phyloP scores from a whole-genome alignment of 2,797 vertebrate species.

The Amniataba percoides region DNA sequence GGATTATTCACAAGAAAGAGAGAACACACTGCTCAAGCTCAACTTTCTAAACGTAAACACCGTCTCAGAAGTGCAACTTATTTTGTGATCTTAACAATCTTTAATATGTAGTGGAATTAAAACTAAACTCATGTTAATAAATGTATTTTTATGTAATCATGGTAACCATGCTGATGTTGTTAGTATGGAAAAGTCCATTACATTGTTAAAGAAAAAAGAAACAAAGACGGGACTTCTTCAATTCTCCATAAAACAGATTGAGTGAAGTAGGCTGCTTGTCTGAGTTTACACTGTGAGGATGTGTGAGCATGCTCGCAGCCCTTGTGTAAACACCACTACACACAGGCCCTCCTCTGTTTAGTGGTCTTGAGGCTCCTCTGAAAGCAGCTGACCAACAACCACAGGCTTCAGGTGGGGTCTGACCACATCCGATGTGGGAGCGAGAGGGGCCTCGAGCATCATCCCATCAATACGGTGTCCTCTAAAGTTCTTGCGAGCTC shows the following conservation, averaged over 20 bases:
- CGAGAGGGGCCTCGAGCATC: slow-evolving; percentile 44
- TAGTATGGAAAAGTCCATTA: slow-evolving; percentile 3
- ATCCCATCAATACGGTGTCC: slow-evolving; percentile 72
- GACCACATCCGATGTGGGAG: slow-evolving; percentile 59
- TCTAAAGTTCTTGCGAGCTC: slow-evolving; percentile 77
- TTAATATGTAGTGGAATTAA: slow-evolving; percentile 12
- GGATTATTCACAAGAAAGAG: slow-evolving; percentile 52
- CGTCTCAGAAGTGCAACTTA: slow-evolving; percentile 7
- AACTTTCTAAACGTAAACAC: slow-evolving; percentile 54
- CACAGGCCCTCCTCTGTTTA: slow-evolving; percentile 57
- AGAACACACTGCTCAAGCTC: slow-evolving; percentile 29
- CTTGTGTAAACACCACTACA: slow-evolving; percentile 63
- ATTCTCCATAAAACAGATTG: slow-evolving; percentile 31
- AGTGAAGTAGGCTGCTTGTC: slow-evolving; percentile 41
- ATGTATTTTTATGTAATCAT: background rate
- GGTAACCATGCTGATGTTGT: background rate
- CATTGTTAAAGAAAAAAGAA: slow-evolving; percentile 14
- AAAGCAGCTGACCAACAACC: slow-evolving; percentile 44
- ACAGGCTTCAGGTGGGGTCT: slow-evolving; percentile 66
- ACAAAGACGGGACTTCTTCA: slow-evolving; percentile 5
- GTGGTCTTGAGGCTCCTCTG: slow-evolving; percentile 54
- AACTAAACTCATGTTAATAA: background rate
- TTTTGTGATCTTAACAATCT: slow-evolving; percentile 21
- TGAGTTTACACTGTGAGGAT: slow-evolving; percentile 47
- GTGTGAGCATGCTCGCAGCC: slow-evolving; percentile 51